Evolutionary conservation across 2,888 invertebrate genomes (phyloP).

Genomic region (Epirrhoe tristata): DNA sequence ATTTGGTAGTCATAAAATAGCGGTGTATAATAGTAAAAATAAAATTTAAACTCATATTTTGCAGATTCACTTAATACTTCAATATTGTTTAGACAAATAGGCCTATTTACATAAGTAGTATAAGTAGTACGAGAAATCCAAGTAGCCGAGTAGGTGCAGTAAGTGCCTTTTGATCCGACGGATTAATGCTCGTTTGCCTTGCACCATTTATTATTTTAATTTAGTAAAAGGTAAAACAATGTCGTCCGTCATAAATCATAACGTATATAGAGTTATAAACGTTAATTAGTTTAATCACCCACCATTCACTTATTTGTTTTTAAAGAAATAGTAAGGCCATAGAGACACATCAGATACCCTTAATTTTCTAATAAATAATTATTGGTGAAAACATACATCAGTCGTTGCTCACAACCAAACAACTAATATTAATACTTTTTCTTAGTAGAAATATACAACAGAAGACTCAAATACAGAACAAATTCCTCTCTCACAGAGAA

Average conservation of each 20-base stretch:
- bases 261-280: constrained; percentile 16
- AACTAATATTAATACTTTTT: too few species aligned
- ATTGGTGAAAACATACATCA: too few species aligned
- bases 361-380: too few species aligned
- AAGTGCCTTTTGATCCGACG: constrained; percentile 12
- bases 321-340: constrained; percentile 2
- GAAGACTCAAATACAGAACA: too few species aligned
- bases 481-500: too few species aligned
- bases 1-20: too few species aligned
- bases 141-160: neutral
- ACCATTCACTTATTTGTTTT: constrained; percentile 20
- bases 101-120: neutral
- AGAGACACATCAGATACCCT: neutral
- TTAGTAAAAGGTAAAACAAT: constrained; percentile 33
- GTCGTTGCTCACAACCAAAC: too few species aligned
- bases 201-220: constrained; percentile 34
- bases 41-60: too few species aligned
- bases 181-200: constrained; percentile 29
- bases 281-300: constrained; percentile 28
- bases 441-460: too few species aligned
- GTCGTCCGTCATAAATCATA: constrained; percentile 33
- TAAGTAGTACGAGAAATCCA: constrained; percentile 7
- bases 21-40: too few species aligned
- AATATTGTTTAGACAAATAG: too few species aligned
- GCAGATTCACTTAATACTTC: too few species aligned